Evolutionary conservation across 2,888 invertebrate genomes (phyloP), one percentile per base, ranked within the genome.

Genomic region (Tetragonula carbonaria): DNA sequence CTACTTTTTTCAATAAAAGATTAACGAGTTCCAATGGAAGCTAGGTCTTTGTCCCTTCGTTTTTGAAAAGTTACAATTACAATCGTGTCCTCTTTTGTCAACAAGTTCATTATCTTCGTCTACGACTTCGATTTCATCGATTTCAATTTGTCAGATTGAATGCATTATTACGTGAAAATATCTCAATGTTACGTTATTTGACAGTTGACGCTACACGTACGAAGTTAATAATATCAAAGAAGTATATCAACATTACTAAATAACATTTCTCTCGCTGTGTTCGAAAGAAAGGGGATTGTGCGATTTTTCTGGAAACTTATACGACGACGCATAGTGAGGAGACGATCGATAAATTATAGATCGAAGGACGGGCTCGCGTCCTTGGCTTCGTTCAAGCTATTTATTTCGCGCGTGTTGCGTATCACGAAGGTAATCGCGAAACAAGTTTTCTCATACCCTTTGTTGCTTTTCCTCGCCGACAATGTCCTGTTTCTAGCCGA

Each of bases 341-440:
- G 74, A 33, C 73, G 62, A 75, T 63, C 76, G 71, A 86, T 78
- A 84, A 82, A 86, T 86, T 68, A 77, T 71, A 18, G 55, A 63
- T n/a, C 59, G 80, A 82, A 83, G 80, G 83, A 79, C 84, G 50
- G 5, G 28, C 18, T 11, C 59, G 63, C 66, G 81, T 82, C 84
- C 87, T 87, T 86, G 85, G 82, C 66, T 71, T 63, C 23, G 45
- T 68, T 13, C 28, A 53, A 75, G 87, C 80, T 82, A 66, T 53
- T 84, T 84, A 85, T 86, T 84, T 81, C 28, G 71, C 73, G 74
- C 63, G 8, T 45, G 8, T 45, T 45, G 45, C 45, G 8, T 45
- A 62, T 53, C 59, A 23, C 68, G 67, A 62, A 76, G 50, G 65
- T 80, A 65, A 80, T 80, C 76, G n/a, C 18, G 33, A 53, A 28